Evolutionary conservation across 2,797 vertebrate genomes (phyloP).

Genomic region (Toxotes lorentzi): DNA sequence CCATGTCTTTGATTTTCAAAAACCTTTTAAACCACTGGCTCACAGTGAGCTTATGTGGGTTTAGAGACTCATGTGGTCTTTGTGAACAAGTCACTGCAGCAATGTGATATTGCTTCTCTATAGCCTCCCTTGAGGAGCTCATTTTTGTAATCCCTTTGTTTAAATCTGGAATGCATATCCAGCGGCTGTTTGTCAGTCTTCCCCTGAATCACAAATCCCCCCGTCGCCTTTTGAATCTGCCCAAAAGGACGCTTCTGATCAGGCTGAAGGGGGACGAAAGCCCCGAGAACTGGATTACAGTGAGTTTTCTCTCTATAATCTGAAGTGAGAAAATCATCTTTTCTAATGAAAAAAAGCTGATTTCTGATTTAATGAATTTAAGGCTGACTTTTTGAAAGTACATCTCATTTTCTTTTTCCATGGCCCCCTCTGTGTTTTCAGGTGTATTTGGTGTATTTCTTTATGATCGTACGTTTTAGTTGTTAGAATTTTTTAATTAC

Average conservation of each 20-base stretch:
- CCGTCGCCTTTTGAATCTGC: background rate
- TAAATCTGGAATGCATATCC: constrained; percentile 18
- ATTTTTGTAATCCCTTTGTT: constrained; percentile 31
- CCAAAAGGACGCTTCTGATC: constrained; percentile 6
- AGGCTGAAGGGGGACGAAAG: background rate
- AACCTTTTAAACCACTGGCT: background rate
- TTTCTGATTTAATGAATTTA: background rate
- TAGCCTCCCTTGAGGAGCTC: constrained; percentile 4
- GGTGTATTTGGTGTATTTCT: background rate
- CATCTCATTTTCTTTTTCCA: background rate
- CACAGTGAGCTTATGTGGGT: background rate
- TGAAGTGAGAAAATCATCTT: background rate
- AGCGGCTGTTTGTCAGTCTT: background rate
- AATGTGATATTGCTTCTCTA: constrained; percentile 4
- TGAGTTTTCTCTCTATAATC: background rate
- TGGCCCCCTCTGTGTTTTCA: background rate
- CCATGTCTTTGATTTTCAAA: constrained; percentile 15
- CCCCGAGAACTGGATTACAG: background rate
- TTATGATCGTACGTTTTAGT: background rate
- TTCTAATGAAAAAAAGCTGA: background rate
- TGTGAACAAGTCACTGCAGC: background rate
- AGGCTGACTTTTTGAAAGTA: background rate
- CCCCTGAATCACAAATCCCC: background rate
- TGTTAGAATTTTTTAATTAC: background rate
- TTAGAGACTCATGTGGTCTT: constrained; percentile 16